phyloP scores from a whole-genome alignment of 2,888 invertebrate genomes.

The Stenodera caucasica region DNA sequence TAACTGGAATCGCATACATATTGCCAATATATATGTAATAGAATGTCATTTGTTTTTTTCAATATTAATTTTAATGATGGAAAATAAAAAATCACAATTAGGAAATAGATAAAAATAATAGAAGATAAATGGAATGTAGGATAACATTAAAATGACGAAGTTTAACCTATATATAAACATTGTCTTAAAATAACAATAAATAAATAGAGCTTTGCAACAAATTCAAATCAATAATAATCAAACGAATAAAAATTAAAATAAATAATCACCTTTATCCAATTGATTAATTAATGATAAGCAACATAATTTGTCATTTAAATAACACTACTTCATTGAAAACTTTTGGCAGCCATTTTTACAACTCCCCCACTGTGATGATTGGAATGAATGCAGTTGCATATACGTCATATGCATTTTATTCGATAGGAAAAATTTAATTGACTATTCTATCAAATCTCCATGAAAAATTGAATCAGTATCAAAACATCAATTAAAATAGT shows the following conservation, averaged over 20 bases:
- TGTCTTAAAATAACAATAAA: conserved; percentile 26
- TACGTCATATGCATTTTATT: conserved; percentile 10
- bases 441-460: neutral
- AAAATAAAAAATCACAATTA: too few species aligned
- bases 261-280: conserved; percentile 42
- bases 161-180: conserved; percentile 54
- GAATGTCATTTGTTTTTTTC: too few species aligned
- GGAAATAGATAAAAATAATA: conserved; percentile 26
- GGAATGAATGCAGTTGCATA: conserved; percentile 14
- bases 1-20: neutral
- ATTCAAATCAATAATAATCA: conserved; percentile 11
- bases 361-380: conserved; percentile 50
- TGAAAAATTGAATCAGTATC: neutral
- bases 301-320: conserved; percentile 44
- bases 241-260: conserved; percentile 30
- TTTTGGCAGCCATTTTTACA: conserved; percentile 55
- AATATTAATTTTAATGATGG: too few species aligned
- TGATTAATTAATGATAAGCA: conserved; percentile 47
- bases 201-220: conserved; percentile 16
- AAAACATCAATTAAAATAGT: neutral
- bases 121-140: conserved; percentile 27
- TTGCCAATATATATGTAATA: too few species aligned
- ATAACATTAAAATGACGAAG: conserved; percentile 38
- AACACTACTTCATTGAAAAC: conserved; percentile 48
- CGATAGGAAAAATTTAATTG: neutral